Evolutionary conservation across 2,113 vertebrate genomes (phyloP), one percentile per base, ranked within the genome.

Genomic region (Heterotis niloticus): DNA sequence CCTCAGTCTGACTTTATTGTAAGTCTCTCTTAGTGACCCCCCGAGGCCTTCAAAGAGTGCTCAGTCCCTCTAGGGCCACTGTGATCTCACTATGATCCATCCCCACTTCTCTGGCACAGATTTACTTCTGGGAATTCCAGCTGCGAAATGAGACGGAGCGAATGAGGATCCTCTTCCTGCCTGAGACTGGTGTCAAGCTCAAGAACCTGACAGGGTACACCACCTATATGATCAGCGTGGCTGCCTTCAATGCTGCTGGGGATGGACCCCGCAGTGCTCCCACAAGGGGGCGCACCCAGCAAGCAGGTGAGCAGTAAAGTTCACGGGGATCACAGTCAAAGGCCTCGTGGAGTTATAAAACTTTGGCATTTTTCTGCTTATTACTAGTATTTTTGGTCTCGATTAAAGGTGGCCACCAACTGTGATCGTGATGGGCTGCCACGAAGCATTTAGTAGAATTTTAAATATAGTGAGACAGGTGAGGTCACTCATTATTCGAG

Each of bases 181-280:
- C 96, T 0, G 97, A 99, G 89, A 92, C 86, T 0, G 89, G 92
- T 0, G 95, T 94, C 82, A 98, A 96, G 85, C 91, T 99, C 52
- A 98, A 98, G 88, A 99, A 98, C 87, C 92, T 99, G 82, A 98
- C 95, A 0, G 95, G 97, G 56, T 99, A 97, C 88, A 99, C 96
- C 13, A 90, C 94, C 1, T 99, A 98, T 91, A 91, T 96, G 93
- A 93, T 99, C 90, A 96, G 94, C 9, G 91, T 98, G 67, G 92
- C 94, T 0, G 96, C 96, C 82, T 99, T 99, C 89, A 99, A 99
- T 0, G 95, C 96, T 0, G 97, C 97, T 0, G 97, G 98, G 0
- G 98, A 98, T 0, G 96, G 98, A 0, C 97, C 98, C 0, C 93
- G 92, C 75, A 96, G 95, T 81, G 0, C 88, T 51, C 91, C 96